These are phyloP conservation scores for Nymphalis c-album DNA, from an alignment of 2,888 invertebrate species.

Conservation along the genomic window DNA sequence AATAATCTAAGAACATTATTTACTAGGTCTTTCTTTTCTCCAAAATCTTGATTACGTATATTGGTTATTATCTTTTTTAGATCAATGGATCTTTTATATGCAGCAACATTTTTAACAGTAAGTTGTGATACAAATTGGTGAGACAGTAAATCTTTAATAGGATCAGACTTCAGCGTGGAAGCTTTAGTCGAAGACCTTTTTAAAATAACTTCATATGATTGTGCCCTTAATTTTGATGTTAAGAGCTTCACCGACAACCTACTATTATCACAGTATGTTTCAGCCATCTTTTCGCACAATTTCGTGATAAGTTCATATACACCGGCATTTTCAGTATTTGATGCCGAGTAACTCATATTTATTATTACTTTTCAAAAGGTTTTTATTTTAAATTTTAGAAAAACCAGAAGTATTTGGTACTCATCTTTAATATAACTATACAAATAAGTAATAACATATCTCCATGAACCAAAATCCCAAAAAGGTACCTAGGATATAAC, in stretches of 20 bases:
- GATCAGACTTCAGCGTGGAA: slow-evolving; percentile 52
- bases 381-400: no score
- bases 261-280: slow-evolving; percentile 56
- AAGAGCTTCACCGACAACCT: slow-evolving; percentile 59
- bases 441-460: no score
- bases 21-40: slow-evolving; percentile 54
- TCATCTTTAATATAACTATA: no score
- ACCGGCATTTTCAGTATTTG: slow-evolving; percentile 49
- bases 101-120: slow-evolving; percentile 64
- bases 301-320: slow-evolving; percentile 68
- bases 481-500: no score
- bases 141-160: slow-evolving; percentile 63
- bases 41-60: slow-evolving; percentile 56
- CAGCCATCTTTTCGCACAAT: slow-evolving; percentile 64
- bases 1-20: slow-evolving; percentile 59
- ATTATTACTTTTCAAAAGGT: neutral
- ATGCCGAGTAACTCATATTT: slow-evolving; percentile 9
- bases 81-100: slow-evolving; percentile 61
- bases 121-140: slow-evolving; percentile 61
- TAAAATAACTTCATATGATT: slow-evolving; percentile 69
- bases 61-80: slow-evolving; percentile 60
- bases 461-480: no score
- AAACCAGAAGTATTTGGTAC: no score
- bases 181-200: slow-evolving; percentile 59
- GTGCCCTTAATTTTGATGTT: slow-evolving; percentile 63